Percentiles rank a stretch among this genome's conserved stretches.
Evolutionary conservation across 2,113 vertebrate genomes (phyloP).

Genomic region (Daboia siamensis): DNA sequence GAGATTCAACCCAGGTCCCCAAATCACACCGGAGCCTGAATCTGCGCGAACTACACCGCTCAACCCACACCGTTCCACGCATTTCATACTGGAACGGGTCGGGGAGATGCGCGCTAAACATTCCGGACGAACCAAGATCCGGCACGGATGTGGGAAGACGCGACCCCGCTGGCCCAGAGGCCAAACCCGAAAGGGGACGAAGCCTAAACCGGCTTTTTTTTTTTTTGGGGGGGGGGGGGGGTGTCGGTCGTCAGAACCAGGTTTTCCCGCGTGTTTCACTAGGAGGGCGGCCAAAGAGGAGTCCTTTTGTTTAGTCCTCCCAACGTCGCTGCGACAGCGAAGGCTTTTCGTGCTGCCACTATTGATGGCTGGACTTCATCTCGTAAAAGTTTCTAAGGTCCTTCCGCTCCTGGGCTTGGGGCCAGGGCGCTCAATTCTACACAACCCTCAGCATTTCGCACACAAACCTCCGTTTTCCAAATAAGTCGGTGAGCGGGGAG

Average conservation of each 20-base stretch:
- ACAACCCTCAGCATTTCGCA: not conserved
- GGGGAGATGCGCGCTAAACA: not conserved
- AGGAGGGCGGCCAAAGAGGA: not conserved
- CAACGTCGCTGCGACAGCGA: not conserved
- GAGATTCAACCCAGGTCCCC: not conserved
- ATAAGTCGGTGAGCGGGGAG: not conserved
- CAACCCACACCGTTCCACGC: not conserved
- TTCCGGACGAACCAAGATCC: not conserved
- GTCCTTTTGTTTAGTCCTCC: not conserved
- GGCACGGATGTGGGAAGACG: not conserved
- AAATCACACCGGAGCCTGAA: not conserved
- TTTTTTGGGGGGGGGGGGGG: not conserved
- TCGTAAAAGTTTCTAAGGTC: not conserved
- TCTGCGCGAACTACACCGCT: not conserved
- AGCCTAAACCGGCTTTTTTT: not conserved
- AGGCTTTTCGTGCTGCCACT: not conserved
- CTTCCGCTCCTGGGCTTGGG: not conserved
- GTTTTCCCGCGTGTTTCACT: not conserved
- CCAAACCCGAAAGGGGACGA: not conserved
- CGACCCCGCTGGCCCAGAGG: not conserved
- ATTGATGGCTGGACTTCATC: not conserved
- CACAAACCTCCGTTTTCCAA: not conserved
- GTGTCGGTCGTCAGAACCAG: not conserved
- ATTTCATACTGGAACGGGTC: not conserved
- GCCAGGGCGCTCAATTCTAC: not conserved